Evolutionary conservation across 2,888 invertebrate genomes (phyloP).

Genomic region (Mesorhabditis sp.): DNA sequence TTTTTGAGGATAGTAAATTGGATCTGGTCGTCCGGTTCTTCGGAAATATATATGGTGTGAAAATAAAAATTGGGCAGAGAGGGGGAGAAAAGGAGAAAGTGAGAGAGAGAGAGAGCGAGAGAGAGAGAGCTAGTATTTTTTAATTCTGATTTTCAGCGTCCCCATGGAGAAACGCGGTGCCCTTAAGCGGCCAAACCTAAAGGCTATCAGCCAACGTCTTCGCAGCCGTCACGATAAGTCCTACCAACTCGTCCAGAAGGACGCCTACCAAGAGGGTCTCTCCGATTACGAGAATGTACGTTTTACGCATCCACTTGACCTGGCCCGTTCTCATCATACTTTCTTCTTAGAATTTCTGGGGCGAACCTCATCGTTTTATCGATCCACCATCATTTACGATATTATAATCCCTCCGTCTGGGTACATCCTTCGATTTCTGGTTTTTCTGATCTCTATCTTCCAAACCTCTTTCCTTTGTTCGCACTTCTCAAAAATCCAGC

Average conservation of each 20-base stretch:
- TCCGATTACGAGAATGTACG: slow-evolving; percentile 36
- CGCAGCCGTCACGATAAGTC: slow-evolving; percentile 26
- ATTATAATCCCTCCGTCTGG: background rate
- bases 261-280: slow-evolving; percentile 40
- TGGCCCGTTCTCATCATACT: background rate
- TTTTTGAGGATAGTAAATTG: too few species aligned
- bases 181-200: slow-evolving; percentile 30
- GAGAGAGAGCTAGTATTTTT: too few species aligned
- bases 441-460: slow-evolving; percentile 1
- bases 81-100: too few species aligned
- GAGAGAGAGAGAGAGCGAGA: too few species aligned
- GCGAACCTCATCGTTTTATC: background rate
- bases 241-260: slow-evolving; percentile 17
- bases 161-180: slow-evolving; percentile 27
- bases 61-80: too few species aligned
- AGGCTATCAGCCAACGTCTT: slow-evolving; percentile 23
- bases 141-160: slow-evolving; percentile 24
- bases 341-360: background rate
- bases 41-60: too few species aligned
- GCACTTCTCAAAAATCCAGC: background rate
- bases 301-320: background rate
- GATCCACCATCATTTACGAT: background rate
- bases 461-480: background rate
- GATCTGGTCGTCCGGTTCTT: too few species aligned
- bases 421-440: background rate